Evolutionary conservation across 2,113 vertebrate genomes (phyloP).

Genomic region (Sinocyclocheilus rhinocerous): DNA sequence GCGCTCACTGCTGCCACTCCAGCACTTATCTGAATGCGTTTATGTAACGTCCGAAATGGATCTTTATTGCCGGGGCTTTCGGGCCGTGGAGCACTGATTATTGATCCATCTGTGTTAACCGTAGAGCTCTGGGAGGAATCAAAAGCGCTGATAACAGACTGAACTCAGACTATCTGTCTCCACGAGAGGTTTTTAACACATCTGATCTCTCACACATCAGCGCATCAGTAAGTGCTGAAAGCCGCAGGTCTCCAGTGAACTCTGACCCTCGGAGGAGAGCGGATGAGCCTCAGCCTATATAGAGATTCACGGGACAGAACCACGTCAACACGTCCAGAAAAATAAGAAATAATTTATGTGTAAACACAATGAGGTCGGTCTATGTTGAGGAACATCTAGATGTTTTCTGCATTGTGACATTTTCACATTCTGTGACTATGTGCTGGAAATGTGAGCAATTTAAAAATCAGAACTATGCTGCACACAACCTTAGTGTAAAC

Average conservation of each 20-base stretch:
- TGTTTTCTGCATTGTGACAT: no score
- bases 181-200: constrained; percentile 66
- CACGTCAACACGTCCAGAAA: no score
- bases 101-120: not conserved
- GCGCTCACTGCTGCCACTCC: not conserved
- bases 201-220: not conserved
- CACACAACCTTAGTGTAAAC: no score
- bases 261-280: no score
- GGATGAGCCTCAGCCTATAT: no score
- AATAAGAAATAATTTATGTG: no score
- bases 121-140: not conserved
- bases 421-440: no score
- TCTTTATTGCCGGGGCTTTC: not conserved
- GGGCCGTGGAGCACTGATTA: not conserved
- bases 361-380: no score
- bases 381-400: no score
- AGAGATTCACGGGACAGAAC: no score
- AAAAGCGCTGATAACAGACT: constrained; percentile 37
- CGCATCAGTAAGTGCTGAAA: not conserved
- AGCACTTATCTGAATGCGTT: not conserved
- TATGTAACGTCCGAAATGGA: not conserved
- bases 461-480: no score
- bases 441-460: no score
- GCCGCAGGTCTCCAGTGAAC: not conserved
- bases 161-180: constrained; percentile 38